Base-by-base conservation (phyloP, 2,888 invertebrate species). In the Drosophila imparisetae region DNA sequence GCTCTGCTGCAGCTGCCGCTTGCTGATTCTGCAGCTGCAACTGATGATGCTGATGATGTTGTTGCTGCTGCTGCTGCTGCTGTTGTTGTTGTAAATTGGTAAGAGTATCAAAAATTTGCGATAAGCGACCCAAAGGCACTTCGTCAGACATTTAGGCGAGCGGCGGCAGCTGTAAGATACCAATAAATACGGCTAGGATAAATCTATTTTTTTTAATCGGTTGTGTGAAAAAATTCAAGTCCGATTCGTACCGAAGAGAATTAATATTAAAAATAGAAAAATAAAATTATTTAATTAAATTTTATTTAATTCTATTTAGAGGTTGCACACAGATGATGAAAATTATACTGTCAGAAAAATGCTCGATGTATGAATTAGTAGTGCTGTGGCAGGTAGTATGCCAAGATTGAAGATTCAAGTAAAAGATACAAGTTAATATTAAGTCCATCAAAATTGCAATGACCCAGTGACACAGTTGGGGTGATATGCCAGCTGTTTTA, bases 41-140 rank as follows among this genome's bases (percentile, higher is more conserved):
- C 74, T 73, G 95, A 72, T 66, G 81, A 24, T 50, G 88, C 74
- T 73, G 95, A 72, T 66, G 81, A 24, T 50, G 88, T 66, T 11
- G 89, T 62, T 34, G 86, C 63, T 36, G 72, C 4, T 83, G 78
- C 7, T 95, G 93, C 83, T 94, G 94, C 91, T 96, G 95, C 92
- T 95, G 93, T 92, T 96, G 95, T 93, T 95, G 95, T 79, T 80
- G 95, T 77, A 97, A 94, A 92, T 96, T 94, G 77, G 96, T 95
- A 90, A 97, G 94, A 82, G 97, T 96, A 93, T 97, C 97, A 92
- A 96, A 96, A 88, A 96, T 96, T 94, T 96, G 96, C 93, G 96
- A 96, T 93, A 96, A 93, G 91, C 97, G 95, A 91, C 96, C 95
- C 92, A 95, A 94, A 89, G 94, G 93, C 91, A 95, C 94, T 93